Evolutionary conservation across 2,113 vertebrate species (phyloP).

Genomic region (Mirza zaza): DNA sequence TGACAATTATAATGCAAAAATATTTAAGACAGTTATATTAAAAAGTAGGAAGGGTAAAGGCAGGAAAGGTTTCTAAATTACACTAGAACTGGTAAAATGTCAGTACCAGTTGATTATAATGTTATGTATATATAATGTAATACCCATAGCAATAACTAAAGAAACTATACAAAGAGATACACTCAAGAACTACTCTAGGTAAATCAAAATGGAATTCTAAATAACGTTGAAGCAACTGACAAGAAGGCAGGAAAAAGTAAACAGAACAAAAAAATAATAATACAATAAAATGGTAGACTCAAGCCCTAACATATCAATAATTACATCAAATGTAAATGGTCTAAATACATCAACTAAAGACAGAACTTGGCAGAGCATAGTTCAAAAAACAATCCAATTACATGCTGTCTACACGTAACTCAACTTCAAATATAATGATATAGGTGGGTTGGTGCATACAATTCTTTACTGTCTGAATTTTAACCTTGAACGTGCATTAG

Average conservation of each 20-base stretch:
- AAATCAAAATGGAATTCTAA: neutral
- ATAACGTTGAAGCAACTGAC: neutral
- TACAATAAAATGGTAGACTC: neutral
- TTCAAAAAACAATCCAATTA: neutral
- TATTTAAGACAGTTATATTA: neutral
- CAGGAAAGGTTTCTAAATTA: neutral
- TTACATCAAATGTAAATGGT: conserved; percentile 31
- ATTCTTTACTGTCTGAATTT: conserved; percentile 2
- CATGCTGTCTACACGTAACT: neutral
- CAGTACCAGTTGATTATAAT: neutral
- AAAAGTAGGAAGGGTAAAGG: neutral
- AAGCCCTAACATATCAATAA: neutral
- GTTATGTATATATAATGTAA: neutral
- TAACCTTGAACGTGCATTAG: neutral
- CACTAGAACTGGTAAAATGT: neutral
- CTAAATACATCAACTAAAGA: neutral
- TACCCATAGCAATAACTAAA: neutral
- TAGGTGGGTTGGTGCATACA: neutral
- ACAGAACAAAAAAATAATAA: neutral
- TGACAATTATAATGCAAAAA: neutral
- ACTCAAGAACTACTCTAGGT: neutral
- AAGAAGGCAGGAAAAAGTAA: neutral
- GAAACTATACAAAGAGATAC: neutral
- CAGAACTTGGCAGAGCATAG: neutral
- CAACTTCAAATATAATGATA: conserved; percentile 5